Percentiles rank a stretch among this genome's conserved stretches.
phyloP scores from a whole-genome alignment of 92 coral and sea anemone species.

The Desmophyllum pertusum region DNA sequence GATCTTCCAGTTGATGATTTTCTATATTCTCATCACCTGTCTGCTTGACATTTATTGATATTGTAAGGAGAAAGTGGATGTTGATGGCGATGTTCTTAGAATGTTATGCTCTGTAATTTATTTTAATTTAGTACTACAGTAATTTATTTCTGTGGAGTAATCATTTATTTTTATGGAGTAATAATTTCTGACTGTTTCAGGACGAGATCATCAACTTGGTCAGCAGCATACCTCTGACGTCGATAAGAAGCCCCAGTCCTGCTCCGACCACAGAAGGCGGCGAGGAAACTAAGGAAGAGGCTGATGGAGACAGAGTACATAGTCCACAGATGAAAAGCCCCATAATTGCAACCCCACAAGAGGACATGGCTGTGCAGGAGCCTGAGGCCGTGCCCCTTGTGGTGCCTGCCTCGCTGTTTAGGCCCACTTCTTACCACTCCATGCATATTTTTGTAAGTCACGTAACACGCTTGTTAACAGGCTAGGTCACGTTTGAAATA shows the following conservation, averaged over 20 bases:
- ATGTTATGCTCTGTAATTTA: too few species aligned
- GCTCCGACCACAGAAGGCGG: conserved; percentile 53
- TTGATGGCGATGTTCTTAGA: background rate
- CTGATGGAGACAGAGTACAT: conserved; percentile 44
- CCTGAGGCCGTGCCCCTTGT: conserved; percentile 92
- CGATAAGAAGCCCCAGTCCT: conserved; percentile 56
- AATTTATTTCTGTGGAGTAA: background rate
- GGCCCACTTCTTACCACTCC: conserved; percentile 84
- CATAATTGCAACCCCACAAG: conserved; percentile 57
- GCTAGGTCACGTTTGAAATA: background rate
- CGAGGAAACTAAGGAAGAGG: conserved; percentile 63
- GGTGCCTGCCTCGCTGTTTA: conserved; percentile 90
- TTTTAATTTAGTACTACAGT: too few species aligned
- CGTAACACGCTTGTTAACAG: background rate
- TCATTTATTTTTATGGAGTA: too few species aligned
- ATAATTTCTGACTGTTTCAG: conserved; percentile 36
- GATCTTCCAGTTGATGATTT: too few species aligned
- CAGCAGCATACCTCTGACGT: conserved; percentile 61
- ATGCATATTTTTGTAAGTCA: conserved; percentile 93
- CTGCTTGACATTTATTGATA: too few species aligned
- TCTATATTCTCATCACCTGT: too few species aligned
- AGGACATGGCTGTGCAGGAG: conserved; percentile 58
- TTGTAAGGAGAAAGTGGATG: too few species aligned
- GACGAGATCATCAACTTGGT: conserved; percentile 86
- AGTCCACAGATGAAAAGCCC: conserved; percentile 56